A percentile compares a stretch with the other conserved stretches of the same genome.
Conservation (phyloP, 2,797 vertebrate genomes). For the Coccyzus lansbergi region DNA sequence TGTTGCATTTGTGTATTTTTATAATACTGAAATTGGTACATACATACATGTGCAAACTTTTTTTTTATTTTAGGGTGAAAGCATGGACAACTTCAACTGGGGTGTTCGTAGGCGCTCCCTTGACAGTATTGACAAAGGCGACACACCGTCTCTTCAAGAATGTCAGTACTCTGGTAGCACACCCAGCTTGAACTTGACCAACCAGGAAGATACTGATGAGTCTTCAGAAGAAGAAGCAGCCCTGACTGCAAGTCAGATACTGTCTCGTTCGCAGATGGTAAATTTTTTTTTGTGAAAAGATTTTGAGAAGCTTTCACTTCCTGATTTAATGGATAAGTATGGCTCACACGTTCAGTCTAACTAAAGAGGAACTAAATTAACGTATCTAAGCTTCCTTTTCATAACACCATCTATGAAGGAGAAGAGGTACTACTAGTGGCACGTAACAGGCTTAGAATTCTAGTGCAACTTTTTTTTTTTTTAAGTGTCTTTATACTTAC, state of each 20-base stretch:
- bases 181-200: constrained; percentile 95
- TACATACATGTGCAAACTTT: not conserved
- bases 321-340: not conserved
- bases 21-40: not conserved
- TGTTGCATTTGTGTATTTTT: constrained; percentile 45
- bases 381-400: not conserved
- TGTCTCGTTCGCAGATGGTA: constrained; percentile 92
- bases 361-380: not conserved
- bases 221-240: constrained; percentile 99
- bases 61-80: constrained; percentile 88
- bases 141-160: constrained; percentile 95
- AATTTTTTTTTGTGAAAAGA: constrained; percentile 50
- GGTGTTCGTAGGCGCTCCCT: constrained; percentile 95
- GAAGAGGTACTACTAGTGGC: not conserved
- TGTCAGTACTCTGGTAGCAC: constrained; percentile 95
- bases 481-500: not conserved
- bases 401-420: not conserved
- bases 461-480: not conserved
- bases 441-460: not conserved
- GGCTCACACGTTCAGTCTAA: not conserved
- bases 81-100: constrained; percentile 99
- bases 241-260: constrained; percentile 96
- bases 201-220: constrained; percentile 98
- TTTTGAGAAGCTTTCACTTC: not conserved
- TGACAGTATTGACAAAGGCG: constrained; percentile 98